Percentiles rank a stretch among this genome's conserved stretches.
Evolutionary conservation across 2,888 invertebrate species (phyloP).

Genomic region (Heliothis peltigera): DNA sequence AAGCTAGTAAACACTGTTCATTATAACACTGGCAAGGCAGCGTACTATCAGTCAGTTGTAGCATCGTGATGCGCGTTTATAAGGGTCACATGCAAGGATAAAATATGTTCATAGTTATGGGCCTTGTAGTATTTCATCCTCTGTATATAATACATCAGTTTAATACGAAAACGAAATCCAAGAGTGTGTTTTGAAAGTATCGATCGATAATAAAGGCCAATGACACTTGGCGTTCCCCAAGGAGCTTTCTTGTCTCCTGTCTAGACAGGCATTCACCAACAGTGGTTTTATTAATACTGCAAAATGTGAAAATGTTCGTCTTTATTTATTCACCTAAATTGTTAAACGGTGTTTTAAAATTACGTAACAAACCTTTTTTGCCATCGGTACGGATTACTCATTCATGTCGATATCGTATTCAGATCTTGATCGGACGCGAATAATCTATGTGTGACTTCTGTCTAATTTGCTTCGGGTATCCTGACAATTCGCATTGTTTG

Average conservation of each 20-base stretch:
- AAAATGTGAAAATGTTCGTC: not conserved
- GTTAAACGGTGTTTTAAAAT: slow-evolving; percentile 5
- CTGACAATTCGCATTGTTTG: slow-evolving; percentile 46
- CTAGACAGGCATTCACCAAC: slow-evolving; percentile 24
- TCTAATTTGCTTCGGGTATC: slow-evolving; percentile 55
- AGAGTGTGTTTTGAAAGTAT: slow-evolving; percentile 1
- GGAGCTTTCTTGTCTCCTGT: slow-evolving; percentile 15
- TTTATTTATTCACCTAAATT: not conserved
- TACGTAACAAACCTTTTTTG: slow-evolving; percentile 47
- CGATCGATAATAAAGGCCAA: slow-evolving; percentile 23
- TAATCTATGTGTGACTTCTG: slow-evolving; percentile 61
- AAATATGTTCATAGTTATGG: not conserved
- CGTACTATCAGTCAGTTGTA: slow-evolving; percentile 1
- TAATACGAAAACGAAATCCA: not conserved
- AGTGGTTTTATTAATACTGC: slow-evolving; percentile 2
- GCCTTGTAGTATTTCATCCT: not conserved
- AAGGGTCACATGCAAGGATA: not conserved
- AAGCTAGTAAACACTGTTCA: slow-evolving; percentile 20
- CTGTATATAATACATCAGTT: not conserved
- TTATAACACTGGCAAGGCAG: slow-evolving; percentile 13
- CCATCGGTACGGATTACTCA: slow-evolving; percentile 49
- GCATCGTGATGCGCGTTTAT: slow-evolving; percentile 15
- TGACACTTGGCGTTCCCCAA: slow-evolving; percentile 25
- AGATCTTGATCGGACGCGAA: slow-evolving; percentile 56
- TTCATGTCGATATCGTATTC: slow-evolving; percentile 56